These are phyloP conservation scores for Epinephelus awoara DNA, from an alignment of 2,797 vertebrate species.

Conservation along the genomic window DNA sequence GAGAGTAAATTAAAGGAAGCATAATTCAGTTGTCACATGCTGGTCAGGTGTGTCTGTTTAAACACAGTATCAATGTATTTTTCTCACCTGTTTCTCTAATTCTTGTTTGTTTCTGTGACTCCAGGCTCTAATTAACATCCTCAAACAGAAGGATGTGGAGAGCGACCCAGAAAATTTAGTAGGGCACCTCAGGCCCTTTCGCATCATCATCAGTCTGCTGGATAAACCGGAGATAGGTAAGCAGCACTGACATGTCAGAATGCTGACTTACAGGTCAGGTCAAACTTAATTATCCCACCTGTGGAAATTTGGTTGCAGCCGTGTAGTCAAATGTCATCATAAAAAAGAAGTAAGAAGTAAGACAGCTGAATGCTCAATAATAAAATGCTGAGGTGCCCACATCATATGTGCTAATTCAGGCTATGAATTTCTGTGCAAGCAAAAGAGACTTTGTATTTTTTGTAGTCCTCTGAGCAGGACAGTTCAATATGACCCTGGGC, in stretches of 20 bases:
- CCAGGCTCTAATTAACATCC: conserved; percentile 91
- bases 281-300: too few species aligned
- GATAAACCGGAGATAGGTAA: conserved; percentile 98
- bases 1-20: background rate
- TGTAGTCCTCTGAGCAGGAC: too few species aligned
- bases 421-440: too few species aligned
- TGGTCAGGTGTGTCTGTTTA: conserved; percentile 31
- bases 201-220: conserved; percentile 94
- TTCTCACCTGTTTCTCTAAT: conserved; percentile 19
- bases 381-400: too few species aligned
- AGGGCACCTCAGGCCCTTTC: conserved; percentile 93
- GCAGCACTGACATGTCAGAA: background rate
- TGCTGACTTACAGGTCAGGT: too few species aligned
- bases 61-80: conserved; percentile 10
- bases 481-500: too few species aligned
- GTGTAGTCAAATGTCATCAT: too few species aligned
- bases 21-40: background rate
- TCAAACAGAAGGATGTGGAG: conserved; percentile 89
- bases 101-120: conserved; percentile 49
- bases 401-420: too few species aligned
- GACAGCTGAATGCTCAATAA: too few species aligned
- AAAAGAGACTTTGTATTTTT: too few species aligned
- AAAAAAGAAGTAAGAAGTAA: too few species aligned
- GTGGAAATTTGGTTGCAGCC: too few species aligned
- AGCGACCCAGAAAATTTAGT: conserved; percentile 86